These are phyloP conservation scores for Pseudotriccus pelzelni DNA, from an alignment of 2,797 vertebrate genomes.

Conservation along the genomic window DNA sequence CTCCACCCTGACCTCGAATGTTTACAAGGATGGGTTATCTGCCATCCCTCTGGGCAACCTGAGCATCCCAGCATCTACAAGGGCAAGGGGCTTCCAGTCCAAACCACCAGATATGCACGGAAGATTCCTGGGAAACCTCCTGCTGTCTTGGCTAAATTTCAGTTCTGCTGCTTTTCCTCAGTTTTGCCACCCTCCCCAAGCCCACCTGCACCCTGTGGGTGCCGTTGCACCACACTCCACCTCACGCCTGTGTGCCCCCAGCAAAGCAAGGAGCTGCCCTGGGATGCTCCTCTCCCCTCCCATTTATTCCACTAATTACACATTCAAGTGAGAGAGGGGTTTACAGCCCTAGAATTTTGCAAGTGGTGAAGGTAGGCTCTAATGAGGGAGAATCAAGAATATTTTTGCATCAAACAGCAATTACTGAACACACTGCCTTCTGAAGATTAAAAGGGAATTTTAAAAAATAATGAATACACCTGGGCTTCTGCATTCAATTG, in stretches of 20 bases:
- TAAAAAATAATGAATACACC: slow-evolving; percentile 8
- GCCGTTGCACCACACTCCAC: accelerated
- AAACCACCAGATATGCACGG: not conserved
- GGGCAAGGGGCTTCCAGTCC: not conserved
- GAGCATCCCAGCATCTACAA: not conserved
- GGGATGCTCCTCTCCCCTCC: not conserved
- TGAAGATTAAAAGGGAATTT: not conserved
- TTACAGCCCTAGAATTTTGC: not conserved
- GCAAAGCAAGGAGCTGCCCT: not conserved
- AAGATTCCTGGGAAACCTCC: not conserved
- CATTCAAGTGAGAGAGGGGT: not conserved
- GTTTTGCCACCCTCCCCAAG: not conserved
- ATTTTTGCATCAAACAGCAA: slow-evolving; percentile 6
- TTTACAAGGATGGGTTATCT: not conserved
- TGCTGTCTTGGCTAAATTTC: not conserved
- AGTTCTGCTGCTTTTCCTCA: not conserved
- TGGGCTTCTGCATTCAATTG: not conserved
- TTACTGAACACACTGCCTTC: not conserved
- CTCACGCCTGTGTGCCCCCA: accelerated
- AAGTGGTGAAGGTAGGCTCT: not conserved
- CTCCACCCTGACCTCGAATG: not conserved
- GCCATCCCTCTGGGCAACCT: not conserved
- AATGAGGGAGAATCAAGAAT: not conserved
- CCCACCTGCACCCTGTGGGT: accelerated
- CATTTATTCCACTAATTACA: not conserved